Base-by-base conservation (phyloP, 2,888 invertebrate species). In the Callyntrura sp. region DNA sequence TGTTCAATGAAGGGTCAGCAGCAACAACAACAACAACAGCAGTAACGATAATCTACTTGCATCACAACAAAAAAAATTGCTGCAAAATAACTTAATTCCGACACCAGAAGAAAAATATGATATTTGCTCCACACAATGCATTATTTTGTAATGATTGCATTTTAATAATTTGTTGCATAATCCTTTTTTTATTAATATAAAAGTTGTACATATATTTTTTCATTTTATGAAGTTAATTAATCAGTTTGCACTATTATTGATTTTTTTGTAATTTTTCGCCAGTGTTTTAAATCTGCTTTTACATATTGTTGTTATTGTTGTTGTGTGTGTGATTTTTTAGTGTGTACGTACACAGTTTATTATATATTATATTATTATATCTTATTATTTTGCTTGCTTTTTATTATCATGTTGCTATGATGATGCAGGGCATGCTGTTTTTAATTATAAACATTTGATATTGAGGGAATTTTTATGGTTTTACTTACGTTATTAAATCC, bases 221-320 rank as follows among this genome's bases (percentile, higher is more conserved):
- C n/a, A 20, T 60, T 14, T 17, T 60, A 17, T n/a, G 51, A 35
- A 35, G 20, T 60, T 60, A 17, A 35, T 35, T 35, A 35, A 35
- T 35, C 35, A 35, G 6, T 35, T 60, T 62, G 17, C 62, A 68
- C n/a, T n/a, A 4, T 14, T 43, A n/a, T 62, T 62, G 62, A 17
- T 76, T 20, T 17, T 48, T 48, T 76, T 73, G 48, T 76, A 76
- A 48, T 48, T 68, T 76, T 76, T 51, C 76, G 48, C 76, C 48
- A 48, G 76, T 76, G 73, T 73, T 73, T 23, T 45, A 45, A 73
- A 73, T 45, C 23, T 5, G 28, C 23, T 11, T n/a, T 48, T 73
- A 20, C 12, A 45, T 45, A 48, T 12, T 73, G 73, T 20, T 20
- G 73, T 12, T 73, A 45, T 20, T 20, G 73, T 45, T 73, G 65